Conservation (phyloP, 2,888 invertebrate genomes). For the Lycocerus yunnanus region DNA sequence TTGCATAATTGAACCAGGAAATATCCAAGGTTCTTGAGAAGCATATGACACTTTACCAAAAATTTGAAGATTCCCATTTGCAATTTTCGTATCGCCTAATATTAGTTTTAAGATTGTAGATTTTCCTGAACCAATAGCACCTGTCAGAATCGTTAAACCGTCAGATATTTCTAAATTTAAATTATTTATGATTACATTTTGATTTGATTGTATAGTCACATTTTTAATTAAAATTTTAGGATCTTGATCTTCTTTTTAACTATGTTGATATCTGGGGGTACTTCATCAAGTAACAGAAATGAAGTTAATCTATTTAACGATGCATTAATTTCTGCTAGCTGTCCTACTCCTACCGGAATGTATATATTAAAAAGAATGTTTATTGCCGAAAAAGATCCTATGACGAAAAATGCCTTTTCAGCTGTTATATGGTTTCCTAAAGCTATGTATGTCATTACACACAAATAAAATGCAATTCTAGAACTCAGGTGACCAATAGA, state of each 20-base stretch:
- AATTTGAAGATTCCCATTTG: conserved; percentile 52
- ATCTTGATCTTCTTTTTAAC: not conserved
- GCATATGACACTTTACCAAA: conserved; percentile 62
- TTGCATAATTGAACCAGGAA: conserved; percentile 67
- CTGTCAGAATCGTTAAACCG: conserved; percentile 61
- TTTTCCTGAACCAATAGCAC: conserved; percentile 70
- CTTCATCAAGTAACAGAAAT: conserved; percentile 66
- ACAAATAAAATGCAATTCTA: conserved; percentile 47
- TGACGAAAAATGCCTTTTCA: conserved; percentile 83
- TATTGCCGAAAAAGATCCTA: conserved; percentile 86
- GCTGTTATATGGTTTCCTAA: conserved; percentile 75
- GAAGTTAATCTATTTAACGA: conserved; percentile 71
- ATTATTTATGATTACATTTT: conserved; percentile 51
- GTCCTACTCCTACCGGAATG: conserved; percentile 83
- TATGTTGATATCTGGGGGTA: not conserved
- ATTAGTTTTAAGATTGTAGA: conserved; percentile 54
- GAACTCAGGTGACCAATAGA: conserved; percentile 46
- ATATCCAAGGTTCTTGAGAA: conserved; percentile 68
- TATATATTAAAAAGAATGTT: conserved; percentile 85
- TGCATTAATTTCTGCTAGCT: conserved; percentile 77
- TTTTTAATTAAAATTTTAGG: not conserved
- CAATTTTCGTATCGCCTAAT: conserved; percentile 51
- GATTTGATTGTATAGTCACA: not conserved
- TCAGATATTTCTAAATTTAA: conserved; percentile 54
- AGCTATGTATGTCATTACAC: conserved; percentile 64